Base-by-base conservation (phyloP, 2,888 invertebrate species). In the Pegoplata infirma region DNA sequence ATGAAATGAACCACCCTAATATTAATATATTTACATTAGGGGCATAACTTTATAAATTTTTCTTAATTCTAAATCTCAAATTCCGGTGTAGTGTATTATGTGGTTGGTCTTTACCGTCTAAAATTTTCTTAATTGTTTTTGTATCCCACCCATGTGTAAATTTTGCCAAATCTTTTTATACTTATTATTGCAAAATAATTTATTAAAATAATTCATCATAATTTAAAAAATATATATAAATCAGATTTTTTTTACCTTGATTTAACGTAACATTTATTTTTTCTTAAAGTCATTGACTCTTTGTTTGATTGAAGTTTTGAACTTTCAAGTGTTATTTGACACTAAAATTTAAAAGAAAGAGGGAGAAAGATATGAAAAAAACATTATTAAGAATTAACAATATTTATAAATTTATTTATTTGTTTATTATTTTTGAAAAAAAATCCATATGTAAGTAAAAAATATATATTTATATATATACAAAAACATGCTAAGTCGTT, bases 221-320 rank as follows among this genome's bases (percentile, higher is more conserved):
- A n/a, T n/a, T n/a, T n/a, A n/a, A n/a, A n/a, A n/a, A n/a, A n/a
- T n/a, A n/a, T n/a, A n/a, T n/a, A n/a, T n/a, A n/a, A n/a, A n/a
- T n/a, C n/a, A 19, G 8, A 61, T 63, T 63, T n/a, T 49, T 36
- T 14, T 63, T 63, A 63, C 63, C 63, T 63, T 51, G 63, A 63
- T 63, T 23, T 61, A n/a, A 47, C 14, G 63, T 21, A 46, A 47
- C 3, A 17, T 49, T n/a, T n/a, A n/a, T n/a, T n/a, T n/a, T 16
- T 40, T n/a, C 5, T n/a, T n/a, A 44, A n/a, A 49, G 63, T 51
- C 47, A 63, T 63, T 63, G 55, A 55, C 71, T 46, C 40, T n/a
- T 32, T 32, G 12, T 40, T 40, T 40, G 3, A 25, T 36, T 40
- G 12, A n/a, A 40, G n/a, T 1, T 40, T 4, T 40, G 36, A 56